phyloP scores from a whole-genome alignment of 2,888 invertebrate species.

The Incurvaria masculella region DNA sequence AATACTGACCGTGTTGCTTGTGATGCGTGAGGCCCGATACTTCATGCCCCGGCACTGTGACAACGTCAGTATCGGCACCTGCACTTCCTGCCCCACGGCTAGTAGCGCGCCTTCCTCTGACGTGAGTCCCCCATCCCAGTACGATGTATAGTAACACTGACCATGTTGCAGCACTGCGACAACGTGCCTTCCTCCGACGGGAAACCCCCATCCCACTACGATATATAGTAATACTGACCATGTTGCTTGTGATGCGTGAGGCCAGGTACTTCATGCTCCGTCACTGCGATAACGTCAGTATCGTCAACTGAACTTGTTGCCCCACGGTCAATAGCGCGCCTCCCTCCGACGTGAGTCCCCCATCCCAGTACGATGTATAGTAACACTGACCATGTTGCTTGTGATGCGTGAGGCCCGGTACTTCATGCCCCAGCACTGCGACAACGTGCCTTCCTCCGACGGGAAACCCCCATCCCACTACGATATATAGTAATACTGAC shows the following conservation, averaged over 20 bases:
- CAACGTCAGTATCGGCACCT: slow-evolving; percentile 78
- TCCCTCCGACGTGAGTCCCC: slow-evolving; percentile 81
- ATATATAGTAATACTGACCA: slow-evolving; percentile 57
- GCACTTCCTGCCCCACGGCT: slow-evolving; percentile 76
- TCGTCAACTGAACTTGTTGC: slow-evolving; percentile 83
- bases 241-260: slow-evolving; percentile 76
- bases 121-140: slow-evolving; percentile 85
- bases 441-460: slow-evolving; percentile 74
- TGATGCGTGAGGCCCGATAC: slow-evolving; percentile 79
- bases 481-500: slow-evolving; percentile 49
- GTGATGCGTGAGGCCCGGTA: slow-evolving; percentile 81
- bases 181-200: slow-evolving; percentile 79
- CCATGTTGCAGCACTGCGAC: slow-evolving; percentile 78
- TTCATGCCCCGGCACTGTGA: slow-evolving; percentile 79
- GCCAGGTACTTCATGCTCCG: slow-evolving; percentile 81
- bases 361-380: slow-evolving; percentile 80
- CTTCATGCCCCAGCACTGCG: slow-evolving; percentile 79
- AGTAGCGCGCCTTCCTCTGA: slow-evolving; percentile 79
- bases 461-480: slow-evolving; percentile 87
- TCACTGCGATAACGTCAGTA: slow-evolving; percentile 74
- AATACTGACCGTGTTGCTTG: slow-evolving; percentile 65
- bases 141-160: slow-evolving; percentile 55
- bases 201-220: slow-evolving; percentile 85
- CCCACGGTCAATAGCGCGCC: slow-evolving; percentile 75
- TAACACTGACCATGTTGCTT: slow-evolving; percentile 62